A percentile compares a stretch with the other conserved stretches of the same genome.
Conservation (phyloP, 2,113 vertebrate genomes). For the Coracopsis vasa region DNA sequence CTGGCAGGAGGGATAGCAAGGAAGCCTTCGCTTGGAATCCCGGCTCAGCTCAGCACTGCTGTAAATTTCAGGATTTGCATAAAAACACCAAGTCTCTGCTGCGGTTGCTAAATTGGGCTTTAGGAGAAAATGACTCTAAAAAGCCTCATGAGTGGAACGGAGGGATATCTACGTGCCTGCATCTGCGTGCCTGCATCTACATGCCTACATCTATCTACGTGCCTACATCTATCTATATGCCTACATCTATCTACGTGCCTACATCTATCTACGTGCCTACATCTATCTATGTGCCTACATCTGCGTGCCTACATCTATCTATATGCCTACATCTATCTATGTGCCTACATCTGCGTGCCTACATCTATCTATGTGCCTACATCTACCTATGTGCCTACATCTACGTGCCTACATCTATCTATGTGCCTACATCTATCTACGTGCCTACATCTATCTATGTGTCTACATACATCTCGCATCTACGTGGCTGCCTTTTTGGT, state of each 20-base stretch:
- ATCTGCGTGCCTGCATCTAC: neutral
- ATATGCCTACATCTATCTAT: too few relatives aligned
- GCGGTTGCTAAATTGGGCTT: neutral
- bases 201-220: neutral
- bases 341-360: too few relatives aligned
- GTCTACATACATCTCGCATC: neutral
- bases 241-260: too few relatives aligned
- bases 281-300: too few relatives aligned
- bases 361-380: neutral
- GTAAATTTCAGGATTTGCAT: slow-evolving; percentile 37
- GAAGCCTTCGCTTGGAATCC: slow-evolving; percentile 1
- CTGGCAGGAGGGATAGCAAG: slow-evolving; percentile 4
- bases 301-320: neutral
- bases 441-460: neutral
- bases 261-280: too few relatives aligned
- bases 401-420: too few relatives aligned
- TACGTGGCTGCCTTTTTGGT: neutral
- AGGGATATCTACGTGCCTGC: neutral
- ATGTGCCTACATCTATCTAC: neutral
- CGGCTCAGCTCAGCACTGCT: slow-evolving; percentile 7
- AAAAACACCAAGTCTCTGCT: neutral
- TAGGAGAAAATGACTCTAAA: neutral
- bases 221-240: too few relatives aligned
- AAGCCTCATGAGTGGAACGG: neutral
- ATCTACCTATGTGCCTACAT: too few relatives aligned